Percentiles rank a stretch among this genome's conserved stretches.
These are phyloP conservation scores for Musca domestica DNA, from an alignment of 1,140 invertebrate genomes.

Conservation along the genomic window DNA sequence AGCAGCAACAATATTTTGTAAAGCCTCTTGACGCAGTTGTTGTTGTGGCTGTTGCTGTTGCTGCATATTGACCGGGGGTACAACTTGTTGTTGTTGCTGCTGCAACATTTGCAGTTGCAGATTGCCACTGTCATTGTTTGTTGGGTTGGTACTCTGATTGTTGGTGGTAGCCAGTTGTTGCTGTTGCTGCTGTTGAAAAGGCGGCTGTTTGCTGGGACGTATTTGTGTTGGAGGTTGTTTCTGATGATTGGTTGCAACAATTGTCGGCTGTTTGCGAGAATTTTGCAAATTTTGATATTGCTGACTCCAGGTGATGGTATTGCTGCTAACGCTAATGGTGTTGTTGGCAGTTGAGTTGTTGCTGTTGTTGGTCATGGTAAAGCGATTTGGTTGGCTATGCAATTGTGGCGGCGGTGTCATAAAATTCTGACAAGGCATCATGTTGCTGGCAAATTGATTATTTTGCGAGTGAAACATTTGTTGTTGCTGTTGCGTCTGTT, in stretches of 20 bases:
- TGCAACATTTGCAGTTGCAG: background rate
- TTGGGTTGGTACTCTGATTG: too few species aligned
- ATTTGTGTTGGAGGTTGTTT: background rate
- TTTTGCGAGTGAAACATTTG: slow-evolving; percentile 27
- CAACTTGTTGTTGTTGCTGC: slow-evolving; percentile 12
- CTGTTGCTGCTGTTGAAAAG: background rate
- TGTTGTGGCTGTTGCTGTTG: slow-evolving; percentile 28
- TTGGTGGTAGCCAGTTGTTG: too few species aligned
- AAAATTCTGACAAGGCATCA: slow-evolving; percentile 18
- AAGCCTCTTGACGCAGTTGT: too few species aligned
- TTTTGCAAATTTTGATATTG: too few species aligned
- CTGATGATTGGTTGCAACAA: background rate
- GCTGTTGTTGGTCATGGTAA: background rate
- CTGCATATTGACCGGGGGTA: slow-evolving; percentile 29
- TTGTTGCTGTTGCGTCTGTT: slow-evolving; percentile 25
- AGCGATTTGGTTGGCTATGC: background rate
- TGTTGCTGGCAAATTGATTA: slow-evolving; percentile 26
- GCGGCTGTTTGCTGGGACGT: background rate
- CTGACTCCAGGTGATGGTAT: too few species aligned
- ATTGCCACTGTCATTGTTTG: too few species aligned
- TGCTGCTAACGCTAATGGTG: too few species aligned
- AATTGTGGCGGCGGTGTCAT: slow-evolving; percentile 8
- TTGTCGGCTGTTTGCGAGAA: too few species aligned
- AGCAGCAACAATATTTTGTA: slow-evolving; percentile 27
- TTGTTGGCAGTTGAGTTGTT: too few species aligned